Evolutionary conservation across 2,797 vertebrate species (phyloP), one percentile per base, ranked within the genome.

Genomic region (Telmatherina bonti): DNA sequence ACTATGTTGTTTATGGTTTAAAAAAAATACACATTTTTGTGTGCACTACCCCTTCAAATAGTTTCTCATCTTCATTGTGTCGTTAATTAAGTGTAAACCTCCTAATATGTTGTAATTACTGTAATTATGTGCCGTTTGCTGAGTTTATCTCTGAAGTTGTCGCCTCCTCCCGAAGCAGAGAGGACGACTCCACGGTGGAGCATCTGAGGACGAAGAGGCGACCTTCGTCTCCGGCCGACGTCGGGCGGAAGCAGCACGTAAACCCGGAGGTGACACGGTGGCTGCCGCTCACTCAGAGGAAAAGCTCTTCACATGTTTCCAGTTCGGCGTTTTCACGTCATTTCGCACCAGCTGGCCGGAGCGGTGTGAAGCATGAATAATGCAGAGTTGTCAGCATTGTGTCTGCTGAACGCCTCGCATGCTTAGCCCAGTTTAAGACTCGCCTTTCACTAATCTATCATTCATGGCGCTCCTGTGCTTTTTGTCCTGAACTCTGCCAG

Each of bases 351-450:
- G 56, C 56, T 24, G 22, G 22, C n/a, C 38, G 36, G 59, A n/a
- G 12, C 60, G 26, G 56, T n/a, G 60, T 0, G 62, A 9, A 31
- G 4, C 29, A 86, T 92, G 82, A 91, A 91, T 92, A 89, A 92
- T 91, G 72, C 79, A 92, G 61, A 84, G 64, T 84, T 86, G 87
- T 88, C 91, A 89, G 84, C 43, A 57, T 77, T 71, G 84, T 67
- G 71, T 84, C 85, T 84, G 30, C 78, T 79, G 76, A 88, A 75
- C 85, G 84, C 77, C 86, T 86, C 76, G 79, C 84, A 89, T 78
- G 88, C 64, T 86, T 82, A 85, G 78, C 82, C 84, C 79, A 80
- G 74, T 87, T 90, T 84, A 90, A 89, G 85, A 90, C 88, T 89
- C 86, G 84, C 76, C 82, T 78, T 67, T 81, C 78, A 85, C 77